Conservation (phyloP, 64 coral and sea anemone genomes). For the Trachythela sp. region DNA sequence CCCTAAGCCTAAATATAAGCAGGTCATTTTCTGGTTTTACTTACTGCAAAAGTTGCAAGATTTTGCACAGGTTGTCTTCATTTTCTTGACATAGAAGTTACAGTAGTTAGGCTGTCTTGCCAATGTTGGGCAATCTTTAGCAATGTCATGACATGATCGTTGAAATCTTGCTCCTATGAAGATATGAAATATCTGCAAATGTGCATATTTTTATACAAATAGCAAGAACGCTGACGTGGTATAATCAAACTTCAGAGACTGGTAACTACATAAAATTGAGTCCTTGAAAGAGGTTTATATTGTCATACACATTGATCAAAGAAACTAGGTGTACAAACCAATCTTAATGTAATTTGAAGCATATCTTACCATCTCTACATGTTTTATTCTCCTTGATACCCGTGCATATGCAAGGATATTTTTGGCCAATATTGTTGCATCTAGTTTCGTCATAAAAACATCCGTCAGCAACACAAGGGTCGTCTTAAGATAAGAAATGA, state of each 20-base stretch:
- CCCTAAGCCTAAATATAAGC: too few relatives aligned
- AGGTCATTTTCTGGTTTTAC: too few relatives aligned
- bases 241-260: too few relatives aligned
- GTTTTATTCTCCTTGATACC: neutral
- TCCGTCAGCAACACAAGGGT: neutral
- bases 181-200: too few relatives aligned
- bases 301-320: too few relatives aligned
- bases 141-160: neutral
- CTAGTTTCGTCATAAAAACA: neutral
- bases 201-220: too few relatives aligned
- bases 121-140: neutral
- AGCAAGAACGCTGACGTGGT: too few relatives aligned
- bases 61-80: neutral
- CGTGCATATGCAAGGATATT: neutral
- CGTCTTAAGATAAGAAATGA: neutral
- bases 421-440: neutral
- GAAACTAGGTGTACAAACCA: too few relatives aligned
- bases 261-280: too few relatives aligned
- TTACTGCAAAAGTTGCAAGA: neutral
- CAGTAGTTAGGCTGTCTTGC: neutral
- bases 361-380: neutral
- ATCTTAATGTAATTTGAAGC: too few relatives aligned
- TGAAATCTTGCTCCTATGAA: neutral
- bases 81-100: neutral
- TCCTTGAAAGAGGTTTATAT: too few relatives aligned